These are phyloP conservation scores for Panthera tigris DNA, from an alignment of 2,113 vertebrate species.

Conservation along the genomic window DNA sequence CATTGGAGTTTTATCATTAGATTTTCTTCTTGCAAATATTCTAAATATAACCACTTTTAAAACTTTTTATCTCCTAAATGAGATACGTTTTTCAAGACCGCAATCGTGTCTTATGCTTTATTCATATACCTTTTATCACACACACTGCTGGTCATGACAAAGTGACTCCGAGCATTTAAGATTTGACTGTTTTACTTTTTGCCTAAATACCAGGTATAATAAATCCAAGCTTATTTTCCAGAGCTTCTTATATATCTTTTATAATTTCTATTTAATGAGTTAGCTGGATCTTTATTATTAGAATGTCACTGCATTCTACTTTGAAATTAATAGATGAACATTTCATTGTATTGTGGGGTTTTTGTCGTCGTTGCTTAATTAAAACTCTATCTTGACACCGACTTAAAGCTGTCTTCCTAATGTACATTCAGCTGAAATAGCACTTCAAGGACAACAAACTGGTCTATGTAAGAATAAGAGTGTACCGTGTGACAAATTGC, in stretches of 20 bases:
- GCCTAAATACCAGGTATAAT: background rate
- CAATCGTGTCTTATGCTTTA: background rate
- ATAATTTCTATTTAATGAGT: background rate
- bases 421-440: background rate
- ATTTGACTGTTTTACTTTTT: background rate
- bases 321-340: slow-evolving; percentile 1
- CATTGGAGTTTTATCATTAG: background rate
- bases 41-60: background rate
- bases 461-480: background rate
- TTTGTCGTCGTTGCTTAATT: background rate
- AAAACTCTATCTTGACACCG: slow-evolving; percentile 15
- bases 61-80: background rate
- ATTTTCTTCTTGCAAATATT: background rate
- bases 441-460: background rate
- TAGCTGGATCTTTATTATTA: background rate
- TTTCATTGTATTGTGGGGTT: background rate
- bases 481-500: slow-evolving; percentile 35
- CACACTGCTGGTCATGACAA: background rate
- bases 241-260: background rate
- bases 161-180: background rate
- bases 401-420: background rate
- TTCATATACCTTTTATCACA: background rate
- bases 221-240: background rate
- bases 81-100: background rate
- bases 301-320: background rate